Base-by-base conservation (phyloP, 2,113 vertebrate species). In the Chrysochloris asiatica region DNA sequence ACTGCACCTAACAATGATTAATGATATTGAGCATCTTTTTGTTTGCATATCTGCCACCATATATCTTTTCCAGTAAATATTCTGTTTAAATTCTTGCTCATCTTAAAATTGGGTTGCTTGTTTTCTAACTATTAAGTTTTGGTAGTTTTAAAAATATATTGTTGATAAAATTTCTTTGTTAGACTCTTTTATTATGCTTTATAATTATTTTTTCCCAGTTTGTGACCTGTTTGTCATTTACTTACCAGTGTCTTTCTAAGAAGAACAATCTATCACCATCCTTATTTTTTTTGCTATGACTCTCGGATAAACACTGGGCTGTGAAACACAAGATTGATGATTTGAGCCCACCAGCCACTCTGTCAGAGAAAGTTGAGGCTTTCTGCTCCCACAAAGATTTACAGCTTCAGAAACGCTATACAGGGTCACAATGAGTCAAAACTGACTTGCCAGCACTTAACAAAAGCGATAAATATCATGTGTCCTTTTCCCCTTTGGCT, bases 121-220 rank as follows among this genome's bases (percentile, higher is more conserved):
- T 56, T 16, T 56, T 21, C 54, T 56, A 21, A 56, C 24, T 56
- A 56, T 56, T 56, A 56, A 56, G 54, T 22, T 56, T 56, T 19
- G 54, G 54, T 56, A 56, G 54, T 56, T 56, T 56, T 56, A 56
- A 6, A 56, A 6, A 56, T 56, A 56, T 56, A 56, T 56, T 56
- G 17, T 56, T 16, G 19, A 3, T 56, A 56, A 16, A 77, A 86
- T 19, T 47, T 13, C 11, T 69, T 75, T 73, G 65, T 73, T 33
- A 63, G 43, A 83, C 28, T 59, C 22, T 24, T 59, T 59, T 28
- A 26, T 50, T 16, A 14, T 22, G 24, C 28, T 80, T 79, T 61
- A 21, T 26, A 90, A 79, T n/a, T 82, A 83, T 59, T 50, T 86
- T 77, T 12, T 89, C 36, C 48, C 33, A 45, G 17, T 92, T 83